These are phyloP conservation scores for Hoplodrina blanda DNA, from an alignment of 2,888 invertebrate genomes.

Conservation along the genomic window DNA sequence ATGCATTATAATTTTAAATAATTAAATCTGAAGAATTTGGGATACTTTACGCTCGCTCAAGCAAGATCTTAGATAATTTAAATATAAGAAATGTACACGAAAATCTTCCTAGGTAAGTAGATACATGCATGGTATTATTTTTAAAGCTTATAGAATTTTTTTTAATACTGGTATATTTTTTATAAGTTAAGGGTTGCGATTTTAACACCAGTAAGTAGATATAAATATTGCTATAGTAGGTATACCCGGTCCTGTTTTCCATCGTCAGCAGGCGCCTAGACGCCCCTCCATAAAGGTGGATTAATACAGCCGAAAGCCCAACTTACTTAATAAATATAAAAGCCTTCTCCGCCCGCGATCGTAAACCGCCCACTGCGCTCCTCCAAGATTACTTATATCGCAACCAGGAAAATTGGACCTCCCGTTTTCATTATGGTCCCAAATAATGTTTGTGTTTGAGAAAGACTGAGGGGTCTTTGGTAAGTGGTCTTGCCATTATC, in stretches of 20 bases:
- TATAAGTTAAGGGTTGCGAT: not conserved
- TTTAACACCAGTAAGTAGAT: not conserved
- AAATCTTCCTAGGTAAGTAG: not conserved
- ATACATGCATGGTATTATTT: not conserved
- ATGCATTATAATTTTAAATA: constrained; percentile 1
- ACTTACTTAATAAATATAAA: constrained; percentile 91
- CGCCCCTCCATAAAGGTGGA: constrained; percentile 89
- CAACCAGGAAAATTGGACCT: constrained; percentile 76
- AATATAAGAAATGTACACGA: not conserved
- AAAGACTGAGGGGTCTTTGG: constrained; percentile 73
- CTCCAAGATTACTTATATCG: constrained; percentile 88
- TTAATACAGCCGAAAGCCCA: constrained; percentile 90
- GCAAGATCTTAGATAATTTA: not conserved
- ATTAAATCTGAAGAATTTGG: not conserved
- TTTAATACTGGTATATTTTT: no score
- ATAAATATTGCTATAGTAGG: constrained; percentile 34
- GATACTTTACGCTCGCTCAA: not conserved
- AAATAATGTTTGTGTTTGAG: constrained; percentile 61
- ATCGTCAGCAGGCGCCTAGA: constrained; percentile 80
- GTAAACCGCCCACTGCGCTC: constrained; percentile 89
- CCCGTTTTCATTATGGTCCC: constrained; percentile 80
- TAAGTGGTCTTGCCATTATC: constrained; percentile 85
- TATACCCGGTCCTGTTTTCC: constrained; percentile 56
- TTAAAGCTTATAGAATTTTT: not conserved
- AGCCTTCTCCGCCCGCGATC: constrained; percentile 88